Evolutionary conservation across 2,113 vertebrate genomes (phyloP).

Genomic region (Cyanoderma ruficeps): DNA sequence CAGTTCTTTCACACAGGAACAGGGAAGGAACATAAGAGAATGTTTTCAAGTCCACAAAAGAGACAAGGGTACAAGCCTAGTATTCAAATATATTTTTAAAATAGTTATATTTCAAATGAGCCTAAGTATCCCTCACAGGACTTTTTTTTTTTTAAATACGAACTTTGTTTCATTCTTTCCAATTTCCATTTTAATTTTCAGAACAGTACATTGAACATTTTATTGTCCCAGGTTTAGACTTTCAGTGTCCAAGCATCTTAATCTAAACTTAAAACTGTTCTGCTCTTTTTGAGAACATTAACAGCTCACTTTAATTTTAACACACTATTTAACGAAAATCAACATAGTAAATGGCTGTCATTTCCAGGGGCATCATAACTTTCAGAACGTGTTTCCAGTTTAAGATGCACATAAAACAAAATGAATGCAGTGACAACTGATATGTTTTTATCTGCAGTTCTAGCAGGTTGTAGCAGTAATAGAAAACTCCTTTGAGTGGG

Average conservation of each 20-base stretch:
- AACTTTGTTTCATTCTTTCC: not conserved
- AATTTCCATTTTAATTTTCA: not conserved
- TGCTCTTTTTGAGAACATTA: not conserved
- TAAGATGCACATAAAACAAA: not conserved
- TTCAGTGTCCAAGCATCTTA: not conserved
- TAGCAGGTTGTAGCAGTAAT: not conserved
- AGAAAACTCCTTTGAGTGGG: not conserved
- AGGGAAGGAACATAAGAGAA: not conserved
- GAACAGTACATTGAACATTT: not conserved
- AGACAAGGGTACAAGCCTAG: not conserved
- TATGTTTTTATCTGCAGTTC: not conserved
- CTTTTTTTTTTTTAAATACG: not conserved
- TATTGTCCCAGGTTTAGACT: not conserved
- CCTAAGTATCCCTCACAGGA: not conserved
- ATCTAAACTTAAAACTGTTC: not conserved
- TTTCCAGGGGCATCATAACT: not conserved
- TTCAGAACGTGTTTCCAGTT: not conserved
- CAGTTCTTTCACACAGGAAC: not conserved
- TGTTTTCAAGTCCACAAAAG: not conserved
- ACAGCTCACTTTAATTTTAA: not conserved
- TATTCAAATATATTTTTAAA: not conserved
- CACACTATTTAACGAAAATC: not conserved
- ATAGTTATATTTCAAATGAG: not conserved
- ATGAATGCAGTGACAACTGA: not conserved
- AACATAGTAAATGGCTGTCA: not conserved